A percentile compares a stretch with the other conserved stretches of the same genome.
phyloP scores from a whole-genome alignment of 2,113 vertebrate species.

The Cephalopterus ornatus region DNA sequence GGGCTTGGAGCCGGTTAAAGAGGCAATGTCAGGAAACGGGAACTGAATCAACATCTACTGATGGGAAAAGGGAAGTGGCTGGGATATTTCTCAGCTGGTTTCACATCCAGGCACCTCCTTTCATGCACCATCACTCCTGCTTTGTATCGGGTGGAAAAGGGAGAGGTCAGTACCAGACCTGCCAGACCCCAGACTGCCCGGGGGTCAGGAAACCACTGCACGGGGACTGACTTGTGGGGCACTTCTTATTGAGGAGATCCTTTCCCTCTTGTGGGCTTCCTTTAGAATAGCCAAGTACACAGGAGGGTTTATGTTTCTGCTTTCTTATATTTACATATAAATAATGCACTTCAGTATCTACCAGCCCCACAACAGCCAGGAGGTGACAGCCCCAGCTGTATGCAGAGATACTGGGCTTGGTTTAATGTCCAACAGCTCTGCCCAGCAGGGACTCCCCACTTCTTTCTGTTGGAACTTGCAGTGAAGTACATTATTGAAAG shows the following conservation, averaged over 20 bases:
- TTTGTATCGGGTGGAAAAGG: background rate
- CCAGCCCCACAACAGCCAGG: background rate
- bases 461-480: background rate
- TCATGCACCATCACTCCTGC: background rate
- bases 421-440: background rate
- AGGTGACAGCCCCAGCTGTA: background rate
- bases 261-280: background rate
- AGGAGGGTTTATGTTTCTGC: background rate
- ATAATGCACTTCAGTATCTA: background rate
- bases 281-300: background rate
- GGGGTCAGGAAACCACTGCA: fast-evolving
- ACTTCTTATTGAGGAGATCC: too few relatives aligned
- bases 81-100: constrained; percentile 24
- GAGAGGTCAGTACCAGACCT: background rate
- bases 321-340: background rate
- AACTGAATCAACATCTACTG: constrained; percentile 7
- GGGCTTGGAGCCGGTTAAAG: background rate
- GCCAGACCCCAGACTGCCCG: background rate
- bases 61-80: constrained; percentile 50
- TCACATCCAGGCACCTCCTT: background rate
- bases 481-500: background rate
- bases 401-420: background rate
- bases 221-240: background rate
- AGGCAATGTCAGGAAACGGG: background rate
- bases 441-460: background rate